These are phyloP conservation scores for Oegoconia quadripuncta DNA, from an alignment of 2,888 invertebrate species.

Conservation along the genomic window DNA sequence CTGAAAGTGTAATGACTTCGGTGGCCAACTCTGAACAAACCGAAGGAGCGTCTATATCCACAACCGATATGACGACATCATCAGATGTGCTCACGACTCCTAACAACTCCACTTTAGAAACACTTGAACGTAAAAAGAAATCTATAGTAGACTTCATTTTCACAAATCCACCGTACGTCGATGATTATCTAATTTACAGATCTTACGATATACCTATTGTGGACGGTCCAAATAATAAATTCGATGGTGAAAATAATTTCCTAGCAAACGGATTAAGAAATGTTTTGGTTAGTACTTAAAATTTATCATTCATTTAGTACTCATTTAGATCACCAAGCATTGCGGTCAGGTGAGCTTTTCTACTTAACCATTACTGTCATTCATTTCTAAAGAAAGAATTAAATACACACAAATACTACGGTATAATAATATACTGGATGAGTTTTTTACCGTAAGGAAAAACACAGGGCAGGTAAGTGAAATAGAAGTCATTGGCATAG, in stretches of 20 bases:
- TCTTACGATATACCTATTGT: slow-evolving; percentile 45
- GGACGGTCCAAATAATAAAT: slow-evolving; percentile 27
- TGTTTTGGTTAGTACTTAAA: slow-evolving; percentile 50
- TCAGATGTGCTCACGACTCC: slow-evolving; percentile 21
- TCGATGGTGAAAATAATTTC: slow-evolving; percentile 52
- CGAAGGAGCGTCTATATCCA: slow-evolving; percentile 13
- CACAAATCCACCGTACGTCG: slow-evolving; percentile 56
- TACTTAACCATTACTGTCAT: no score
- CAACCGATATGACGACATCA: slow-evolving; percentile 11
- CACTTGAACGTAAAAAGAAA: slow-evolving; percentile 57
- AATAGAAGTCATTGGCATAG: no score
- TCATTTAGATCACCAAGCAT: no score
- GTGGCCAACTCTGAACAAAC: slow-evolving; percentile 8
- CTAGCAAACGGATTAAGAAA: slow-evolving; percentile 63
- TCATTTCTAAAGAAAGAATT: no score
- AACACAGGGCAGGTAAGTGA: no score
- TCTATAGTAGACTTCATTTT: slow-evolving; percentile 66
- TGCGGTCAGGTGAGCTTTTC: no score
- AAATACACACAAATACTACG: no score
- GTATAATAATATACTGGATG: no score
- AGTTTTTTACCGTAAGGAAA: no score
- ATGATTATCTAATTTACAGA: slow-evolving; percentile 57
- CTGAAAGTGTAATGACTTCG: slow-evolving; percentile 19
- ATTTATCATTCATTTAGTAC: no score
- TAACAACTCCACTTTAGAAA: slow-evolving; percentile 46